Percentiles rank a stretch among this genome's conserved stretches.
Conservation (phyloP, 2,797 vertebrate genomes). For the Poecile montanus region DNA sequence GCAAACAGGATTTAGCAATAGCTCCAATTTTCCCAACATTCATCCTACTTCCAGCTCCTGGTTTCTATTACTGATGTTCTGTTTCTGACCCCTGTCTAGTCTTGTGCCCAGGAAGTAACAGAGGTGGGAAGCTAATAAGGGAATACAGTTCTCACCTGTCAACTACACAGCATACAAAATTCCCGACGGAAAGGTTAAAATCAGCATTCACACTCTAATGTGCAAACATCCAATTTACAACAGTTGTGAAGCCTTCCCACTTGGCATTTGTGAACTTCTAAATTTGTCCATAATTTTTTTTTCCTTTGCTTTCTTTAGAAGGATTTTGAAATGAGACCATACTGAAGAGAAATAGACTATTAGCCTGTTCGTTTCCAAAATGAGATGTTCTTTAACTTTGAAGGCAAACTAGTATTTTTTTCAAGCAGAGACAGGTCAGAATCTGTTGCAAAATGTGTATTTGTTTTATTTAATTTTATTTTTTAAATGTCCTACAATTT, state of each 20-base stretch:
- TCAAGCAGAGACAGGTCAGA: not conserved
- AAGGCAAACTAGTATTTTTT: not conserved
- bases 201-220: not conserved
- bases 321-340: not conserved
- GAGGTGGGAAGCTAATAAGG: not conserved
- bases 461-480: not conserved
- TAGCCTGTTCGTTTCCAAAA: not conserved
- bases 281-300: not conserved
- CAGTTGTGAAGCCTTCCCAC: not conserved
- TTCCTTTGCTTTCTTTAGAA: not conserved
- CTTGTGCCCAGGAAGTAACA: not conserved
- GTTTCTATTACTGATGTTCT: not conserved
- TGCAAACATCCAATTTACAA: slow-evolving; percentile 16
- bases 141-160: slow-evolving; percentile 14
- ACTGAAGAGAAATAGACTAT: not conserved
- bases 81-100: not conserved
- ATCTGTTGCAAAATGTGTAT: not conserved
- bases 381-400: not conserved
- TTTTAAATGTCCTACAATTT: not conserved
- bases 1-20: not conserved
- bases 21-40: not conserved
- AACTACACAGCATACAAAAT: not conserved
- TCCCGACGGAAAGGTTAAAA: not conserved
- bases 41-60: not conserved
- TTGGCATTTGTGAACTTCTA: not conserved